A percentile compares a stretch with the other conserved stretches of the same genome.
phyloP scores from a whole-genome alignment of 2,888 invertebrate species.

The Acrobasis suavella region DNA sequence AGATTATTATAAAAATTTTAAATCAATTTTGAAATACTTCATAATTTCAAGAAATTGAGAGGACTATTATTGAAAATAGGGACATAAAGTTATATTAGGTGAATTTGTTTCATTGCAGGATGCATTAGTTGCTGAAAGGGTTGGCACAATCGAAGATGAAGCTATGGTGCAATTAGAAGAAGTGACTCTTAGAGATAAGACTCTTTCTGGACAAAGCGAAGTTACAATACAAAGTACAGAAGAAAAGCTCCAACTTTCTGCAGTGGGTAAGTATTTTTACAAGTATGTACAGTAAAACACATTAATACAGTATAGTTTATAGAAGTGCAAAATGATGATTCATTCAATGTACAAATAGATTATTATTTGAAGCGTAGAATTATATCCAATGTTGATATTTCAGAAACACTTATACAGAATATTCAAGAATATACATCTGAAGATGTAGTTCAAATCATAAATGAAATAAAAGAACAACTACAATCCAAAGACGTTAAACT shows the following conservation, averaged over 20 bases:
- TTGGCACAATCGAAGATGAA: not conserved
- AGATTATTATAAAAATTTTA: too few species aligned
- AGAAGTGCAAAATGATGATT: too few species aligned
- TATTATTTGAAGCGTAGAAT: not conserved
- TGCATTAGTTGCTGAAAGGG: not conserved
- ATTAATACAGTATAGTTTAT: too few species aligned
- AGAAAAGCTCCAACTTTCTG: not conserved
- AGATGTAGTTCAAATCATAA: not conserved
- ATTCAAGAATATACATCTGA: conserved; percentile 10
- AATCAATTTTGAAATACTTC: too few species aligned
- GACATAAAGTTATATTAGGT: not conserved
- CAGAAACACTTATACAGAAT: conserved; percentile 15
- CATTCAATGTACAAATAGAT: too few species aligned
- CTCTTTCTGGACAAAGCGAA: too few species aligned
- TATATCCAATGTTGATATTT: conserved; percentile 11
- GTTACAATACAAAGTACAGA: not conserved
- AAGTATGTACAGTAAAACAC: too few species aligned
- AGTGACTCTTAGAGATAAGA: not conserved
- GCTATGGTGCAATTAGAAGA: not conserved
- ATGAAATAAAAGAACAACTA: not conserved
- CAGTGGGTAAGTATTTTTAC: not conserved
- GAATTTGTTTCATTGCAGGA: not conserved
- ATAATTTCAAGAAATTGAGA: not conserved
- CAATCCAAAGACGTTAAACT: not conserved
- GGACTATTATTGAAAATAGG: not conserved